These are phyloP conservation scores for Peromyscus aztecus DNA, from an alignment of 2,797 vertebrate species.

Conservation along the genomic window DNA sequence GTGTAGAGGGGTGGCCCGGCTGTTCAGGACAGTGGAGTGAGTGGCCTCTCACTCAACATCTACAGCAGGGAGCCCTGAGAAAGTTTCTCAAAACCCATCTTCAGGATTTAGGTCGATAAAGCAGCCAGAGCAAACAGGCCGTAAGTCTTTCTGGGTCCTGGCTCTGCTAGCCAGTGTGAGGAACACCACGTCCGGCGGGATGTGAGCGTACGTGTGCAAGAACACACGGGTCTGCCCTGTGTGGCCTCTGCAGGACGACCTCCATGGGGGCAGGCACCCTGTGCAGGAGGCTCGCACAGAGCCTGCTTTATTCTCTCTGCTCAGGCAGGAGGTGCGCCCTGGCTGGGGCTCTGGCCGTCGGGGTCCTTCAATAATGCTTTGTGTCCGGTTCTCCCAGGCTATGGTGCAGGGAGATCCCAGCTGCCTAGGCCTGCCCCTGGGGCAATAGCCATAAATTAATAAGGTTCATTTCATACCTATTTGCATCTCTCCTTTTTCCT, in stretches of 20 bases:
- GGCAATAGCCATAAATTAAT: slow-evolving; percentile 3
- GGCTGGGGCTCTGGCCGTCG: slow-evolving; percentile 48
- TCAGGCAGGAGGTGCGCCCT: slow-evolving; percentile 35
- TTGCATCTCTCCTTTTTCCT: slow-evolving; percentile 21
- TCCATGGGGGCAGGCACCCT: not conserved
- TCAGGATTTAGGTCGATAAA: slow-evolving; percentile 55
- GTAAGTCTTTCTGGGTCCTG: slow-evolving; percentile 72
- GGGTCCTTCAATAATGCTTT: slow-evolving; percentile 84
- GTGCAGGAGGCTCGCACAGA: slow-evolving; percentile 40
- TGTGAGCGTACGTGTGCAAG: slow-evolving; percentile 57
- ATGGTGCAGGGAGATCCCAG: slow-evolving; percentile 4
- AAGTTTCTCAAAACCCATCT: slow-evolving; percentile 80
- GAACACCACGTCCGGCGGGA: slow-evolving; percentile 50
- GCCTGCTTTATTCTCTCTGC: slow-evolving; percentile 74
- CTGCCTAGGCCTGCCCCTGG: not conserved
- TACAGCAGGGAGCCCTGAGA: slow-evolving; percentile 79
- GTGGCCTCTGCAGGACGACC: not conserved
- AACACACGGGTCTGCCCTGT: slow-evolving; percentile 69
- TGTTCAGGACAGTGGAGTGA: not conserved
- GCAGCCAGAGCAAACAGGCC: slow-evolving; percentile 83
- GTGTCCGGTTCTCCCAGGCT: slow-evolving; percentile 44
- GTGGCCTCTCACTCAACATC: slow-evolving; percentile 55
- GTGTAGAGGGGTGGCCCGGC: not conserved
- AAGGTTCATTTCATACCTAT: slow-evolving; percentile 62
- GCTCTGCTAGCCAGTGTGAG: slow-evolving; percentile 34